These are phyloP conservation scores for Drosophila emarginata DNA, from an alignment of 2,888 invertebrate species.

Conservation along the genomic window DNA sequence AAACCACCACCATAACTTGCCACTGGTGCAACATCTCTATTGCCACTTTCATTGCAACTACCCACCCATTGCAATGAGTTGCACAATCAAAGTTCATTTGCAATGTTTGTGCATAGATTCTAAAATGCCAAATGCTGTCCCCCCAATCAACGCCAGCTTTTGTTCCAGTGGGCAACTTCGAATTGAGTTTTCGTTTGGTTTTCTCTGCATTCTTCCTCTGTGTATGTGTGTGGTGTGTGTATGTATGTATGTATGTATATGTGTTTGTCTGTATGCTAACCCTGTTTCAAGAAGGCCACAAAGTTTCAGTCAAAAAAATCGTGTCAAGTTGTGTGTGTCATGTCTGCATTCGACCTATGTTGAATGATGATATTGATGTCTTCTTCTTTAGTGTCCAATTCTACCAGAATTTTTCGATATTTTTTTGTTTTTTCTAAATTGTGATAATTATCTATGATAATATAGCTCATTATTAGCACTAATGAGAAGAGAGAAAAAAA, in stretches of 20 bases:
- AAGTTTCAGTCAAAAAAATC: constrained; percentile 9
- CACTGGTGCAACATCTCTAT: too few relatives aligned
- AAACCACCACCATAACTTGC: too few relatives aligned
- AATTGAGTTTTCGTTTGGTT: constrained; percentile 24
- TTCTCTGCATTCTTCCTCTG: not conserved
- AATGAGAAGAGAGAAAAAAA: too few relatives aligned
- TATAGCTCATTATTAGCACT: not conserved
- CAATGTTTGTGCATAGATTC: constrained; percentile 62
- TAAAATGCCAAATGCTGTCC: constrained; percentile 48
- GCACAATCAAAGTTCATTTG: constrained; percentile 68
- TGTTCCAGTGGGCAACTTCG: constrained; percentile 23
- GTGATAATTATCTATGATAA: not conserved
- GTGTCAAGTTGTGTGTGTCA: constrained; percentile 17
- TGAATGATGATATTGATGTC: constrained; percentile 1
- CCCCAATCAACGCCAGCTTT: constrained; percentile 43
- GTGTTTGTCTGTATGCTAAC: not conserved
- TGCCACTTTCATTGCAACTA: not conserved
- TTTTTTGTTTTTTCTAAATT: not conserved
- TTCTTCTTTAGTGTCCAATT: not conserved
- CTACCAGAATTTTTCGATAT: not conserved
- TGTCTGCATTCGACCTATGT: constrained; percentile 9
- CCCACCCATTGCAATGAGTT: constrained; percentile 29
- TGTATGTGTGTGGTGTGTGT: not conserved
- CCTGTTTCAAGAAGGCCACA: constrained; percentile 12
- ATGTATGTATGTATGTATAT: not conserved